Percentiles rank a stretch among this genome's conserved stretches.
Evolutionary conservation across 2,888 invertebrate species (phyloP).

Genomic region (Apamea epomidion): DNA sequence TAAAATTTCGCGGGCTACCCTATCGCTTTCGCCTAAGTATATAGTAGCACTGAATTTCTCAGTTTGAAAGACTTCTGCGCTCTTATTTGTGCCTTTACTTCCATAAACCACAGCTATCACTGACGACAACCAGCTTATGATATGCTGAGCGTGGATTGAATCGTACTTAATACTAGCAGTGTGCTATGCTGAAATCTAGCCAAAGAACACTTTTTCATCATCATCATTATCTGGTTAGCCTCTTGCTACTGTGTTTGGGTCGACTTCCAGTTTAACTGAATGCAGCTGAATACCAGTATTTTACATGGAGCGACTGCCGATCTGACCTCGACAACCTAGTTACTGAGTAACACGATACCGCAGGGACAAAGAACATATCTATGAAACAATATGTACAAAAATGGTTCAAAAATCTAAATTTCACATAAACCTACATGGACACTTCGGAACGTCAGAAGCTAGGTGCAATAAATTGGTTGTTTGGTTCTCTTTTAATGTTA

Average conservation of each 20-base stretch:
- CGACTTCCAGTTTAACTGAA: background rate
- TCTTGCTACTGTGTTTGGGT: background rate
- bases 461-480: too few relatives aligned
- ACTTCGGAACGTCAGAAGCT: too few relatives aligned
- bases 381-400: background rate
- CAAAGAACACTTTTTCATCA: background rate
- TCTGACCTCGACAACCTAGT: too few relatives aligned
- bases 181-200: background rate
- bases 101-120: background rate
- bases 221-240: background rate
- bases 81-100: background rate
- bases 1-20: background rate
- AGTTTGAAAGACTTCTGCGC: background rate
- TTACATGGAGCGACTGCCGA: background rate
- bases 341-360: background rate
- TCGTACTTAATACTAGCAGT: background rate
- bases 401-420: background rate
- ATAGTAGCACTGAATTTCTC: slow-evolving; percentile 5
- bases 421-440: too few relatives aligned
- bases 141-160: background rate
- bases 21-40: background rate
- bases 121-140: background rate
- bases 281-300: background rate
- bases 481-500: too few relatives aligned
- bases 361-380: background rate